Conservation (phyloP, 2,797 vertebrate genomes). For the Siniperca undulata region DNA sequence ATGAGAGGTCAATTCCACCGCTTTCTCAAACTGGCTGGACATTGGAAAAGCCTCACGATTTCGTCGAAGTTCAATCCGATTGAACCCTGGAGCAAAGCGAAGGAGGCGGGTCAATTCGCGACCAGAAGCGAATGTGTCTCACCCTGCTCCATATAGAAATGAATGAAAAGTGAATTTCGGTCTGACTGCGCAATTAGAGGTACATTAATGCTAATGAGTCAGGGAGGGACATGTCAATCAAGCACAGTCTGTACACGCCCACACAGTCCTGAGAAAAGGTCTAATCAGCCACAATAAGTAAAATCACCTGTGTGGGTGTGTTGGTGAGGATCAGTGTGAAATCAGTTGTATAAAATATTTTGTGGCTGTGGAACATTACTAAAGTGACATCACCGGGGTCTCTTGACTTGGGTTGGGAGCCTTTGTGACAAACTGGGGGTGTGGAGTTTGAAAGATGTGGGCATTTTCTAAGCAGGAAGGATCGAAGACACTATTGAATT, state of each 20-base stretch:
- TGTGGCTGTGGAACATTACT: neutral
- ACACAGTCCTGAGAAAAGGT: too few relatives aligned
- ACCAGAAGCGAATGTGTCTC: neutral
- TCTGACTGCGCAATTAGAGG: neutral
- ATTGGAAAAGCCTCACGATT: too few relatives aligned
- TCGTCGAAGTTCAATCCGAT: too few relatives aligned
- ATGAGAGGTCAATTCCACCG: neutral
- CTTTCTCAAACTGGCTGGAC: neutral
- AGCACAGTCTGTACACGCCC: neutral
- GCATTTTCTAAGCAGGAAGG: neutral
- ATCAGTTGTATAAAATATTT: too few relatives aligned
- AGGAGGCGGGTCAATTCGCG: neutral
- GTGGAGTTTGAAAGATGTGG: neutral
- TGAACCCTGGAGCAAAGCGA: too few relatives aligned
- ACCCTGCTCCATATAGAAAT: neutral
- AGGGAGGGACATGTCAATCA: neutral
- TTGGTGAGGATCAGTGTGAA: neutral
- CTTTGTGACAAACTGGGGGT: neutral
- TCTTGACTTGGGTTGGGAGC: neutral
- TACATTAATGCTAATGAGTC: neutral
- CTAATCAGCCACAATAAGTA: too few relatives aligned
- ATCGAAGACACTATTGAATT: neutral
- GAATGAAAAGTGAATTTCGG: neutral
- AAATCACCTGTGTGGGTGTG: too few relatives aligned
- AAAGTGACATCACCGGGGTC: neutral